Base-by-base conservation (phyloP, 92 coral and sea anemone genomes). In the Hydrozoanthus gracilis region DNA sequence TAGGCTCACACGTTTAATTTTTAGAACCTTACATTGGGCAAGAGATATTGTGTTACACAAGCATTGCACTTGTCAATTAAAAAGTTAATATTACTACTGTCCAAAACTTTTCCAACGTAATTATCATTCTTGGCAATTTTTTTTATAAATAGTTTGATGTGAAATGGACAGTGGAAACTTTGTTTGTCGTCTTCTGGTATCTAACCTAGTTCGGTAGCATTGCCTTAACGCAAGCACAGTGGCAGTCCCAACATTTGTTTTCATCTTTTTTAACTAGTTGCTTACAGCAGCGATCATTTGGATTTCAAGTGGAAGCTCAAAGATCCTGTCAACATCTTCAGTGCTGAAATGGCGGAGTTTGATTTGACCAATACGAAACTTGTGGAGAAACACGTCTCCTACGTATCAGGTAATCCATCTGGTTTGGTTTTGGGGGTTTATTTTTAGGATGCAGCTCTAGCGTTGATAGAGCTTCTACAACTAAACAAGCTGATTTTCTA, bases 271-370 rank as follows among this genome's bases (percentile, higher is more conserved):
- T 11, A 8, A 4, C 8, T 67, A 96, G 99, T 95, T 84, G 98
- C 98, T 17, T 96, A 93, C 86, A 94, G 95, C 77, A 90, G 91
- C 54, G 96, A 94, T 18, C 98, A 95, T 87, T 89, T 96, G 91
- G 90, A 92, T 66, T 94, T 95, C 76, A 86, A 85, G 62, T 96
- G 99, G 99, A 96, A 92, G 55, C 72, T 82, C 15, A 55, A 55
- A 18, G 88, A 95, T 18, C 98, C 99, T 51, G 89, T 96, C 66
- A 90, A 88, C 50, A 95, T 96, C 54, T 89, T 95, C 75, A 91
- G 95, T 82, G 91, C 87, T 51, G 96, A 96, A 79, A 89, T 96
- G 82, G 98, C 99, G 5, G 99, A 96, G 90, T 96, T 96, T 87
- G 99, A 95, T 87, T 86, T 96, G 86, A 91, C 95, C 12, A 89